Conservation (phyloP, 30 jellyfish, hydroid and myxozoan species). For the Rhopilema esculentum region DNA sequence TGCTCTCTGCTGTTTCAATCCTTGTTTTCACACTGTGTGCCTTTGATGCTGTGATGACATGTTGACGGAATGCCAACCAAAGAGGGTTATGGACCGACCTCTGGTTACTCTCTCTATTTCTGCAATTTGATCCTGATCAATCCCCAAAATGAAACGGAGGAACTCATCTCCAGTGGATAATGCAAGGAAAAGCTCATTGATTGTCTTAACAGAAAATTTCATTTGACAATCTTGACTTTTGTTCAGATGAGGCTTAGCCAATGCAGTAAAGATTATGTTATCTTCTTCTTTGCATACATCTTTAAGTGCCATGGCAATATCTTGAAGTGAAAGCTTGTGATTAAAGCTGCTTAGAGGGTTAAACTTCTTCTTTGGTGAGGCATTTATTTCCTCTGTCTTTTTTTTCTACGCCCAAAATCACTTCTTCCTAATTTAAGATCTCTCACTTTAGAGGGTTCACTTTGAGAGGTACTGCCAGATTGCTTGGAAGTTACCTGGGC, state of each 20-base stretch:
- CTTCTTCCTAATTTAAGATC: slow-evolving; percentile 14
- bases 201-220: slow-evolving; percentile 5
- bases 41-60: slow-evolving; percentile 64
- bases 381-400: slow-evolving; percentile 1
- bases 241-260: slow-evolving; percentile 27
- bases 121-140: not conserved
- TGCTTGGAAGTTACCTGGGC: slow-evolving; percentile 46
- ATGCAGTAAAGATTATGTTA: slow-evolving; percentile 51
- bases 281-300: slow-evolving; percentile 23
- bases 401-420: slow-evolving; percentile 58
- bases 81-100: slow-evolving; percentile 55
- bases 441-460: slow-evolving; percentile 1
- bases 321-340: slow-evolving; percentile 18
- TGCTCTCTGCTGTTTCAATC: slow-evolving; percentile 4
- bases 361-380: slow-evolving; percentile 24
- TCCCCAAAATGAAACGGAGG: not conserved
- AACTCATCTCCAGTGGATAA: slow-evolving; percentile 1
- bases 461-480: not conserved
- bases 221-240: slow-evolving; percentile 7
- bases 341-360: slow-evolving; percentile 21
- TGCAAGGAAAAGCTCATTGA: not conserved
- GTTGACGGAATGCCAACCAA: slow-evolving; percentile 37
- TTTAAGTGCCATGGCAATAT: slow-evolving; percentile 50
- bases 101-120: slow-evolving; percentile 34
- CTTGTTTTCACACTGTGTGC: slow-evolving; percentile 30